phyloP scores from a whole-genome alignment of 2,888 invertebrate species.

The Standfussiana lucernea region DNA sequence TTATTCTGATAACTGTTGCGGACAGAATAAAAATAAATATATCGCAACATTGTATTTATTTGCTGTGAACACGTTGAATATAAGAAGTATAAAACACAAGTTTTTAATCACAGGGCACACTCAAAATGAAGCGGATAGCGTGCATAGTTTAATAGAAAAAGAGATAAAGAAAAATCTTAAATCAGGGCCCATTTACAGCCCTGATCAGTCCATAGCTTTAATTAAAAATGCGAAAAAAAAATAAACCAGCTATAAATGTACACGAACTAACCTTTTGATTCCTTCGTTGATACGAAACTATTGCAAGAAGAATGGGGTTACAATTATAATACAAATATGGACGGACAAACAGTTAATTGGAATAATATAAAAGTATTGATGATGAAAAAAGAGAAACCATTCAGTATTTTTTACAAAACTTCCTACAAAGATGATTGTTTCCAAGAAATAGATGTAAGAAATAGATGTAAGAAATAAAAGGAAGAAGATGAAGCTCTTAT shows the following conservation, averaged over 20 bases:
- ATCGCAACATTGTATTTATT: too few relatives aligned
- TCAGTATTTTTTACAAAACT: not conserved
- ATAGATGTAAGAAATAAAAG: too few relatives aligned
- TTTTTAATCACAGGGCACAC: constrained; percentile 5
- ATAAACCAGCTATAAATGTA: not conserved
- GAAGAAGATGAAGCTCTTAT: too few relatives aligned
- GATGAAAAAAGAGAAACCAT: constrained; percentile 4
- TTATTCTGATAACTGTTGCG: constrained; percentile 21
- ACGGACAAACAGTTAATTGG: constrained; percentile 2
- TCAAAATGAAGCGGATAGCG: not conserved
- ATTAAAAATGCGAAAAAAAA: constrained; percentile 19
- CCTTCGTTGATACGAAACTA: not conserved
- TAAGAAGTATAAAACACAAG: not conserved
- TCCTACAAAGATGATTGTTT: too few relatives aligned
- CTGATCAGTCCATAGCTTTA: constrained; percentile 2
- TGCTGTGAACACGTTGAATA: too few relatives aligned
- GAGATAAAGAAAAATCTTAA: constrained; percentile 15
- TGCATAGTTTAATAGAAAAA: constrained; percentile 1
- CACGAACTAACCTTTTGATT: not conserved
- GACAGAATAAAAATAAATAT: not conserved
- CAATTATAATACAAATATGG: not conserved
- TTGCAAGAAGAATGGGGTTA: not conserved
- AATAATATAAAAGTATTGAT: constrained; percentile 7
- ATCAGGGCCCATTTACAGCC: constrained; percentile 18
- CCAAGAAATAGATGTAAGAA: too few relatives aligned